Percentiles rank a stretch among this genome's conserved stretches.
Evolutionary conservation across 1,140 invertebrate genomes (phyloP).

Genomic region (Ganaspis sp.): DNA sequence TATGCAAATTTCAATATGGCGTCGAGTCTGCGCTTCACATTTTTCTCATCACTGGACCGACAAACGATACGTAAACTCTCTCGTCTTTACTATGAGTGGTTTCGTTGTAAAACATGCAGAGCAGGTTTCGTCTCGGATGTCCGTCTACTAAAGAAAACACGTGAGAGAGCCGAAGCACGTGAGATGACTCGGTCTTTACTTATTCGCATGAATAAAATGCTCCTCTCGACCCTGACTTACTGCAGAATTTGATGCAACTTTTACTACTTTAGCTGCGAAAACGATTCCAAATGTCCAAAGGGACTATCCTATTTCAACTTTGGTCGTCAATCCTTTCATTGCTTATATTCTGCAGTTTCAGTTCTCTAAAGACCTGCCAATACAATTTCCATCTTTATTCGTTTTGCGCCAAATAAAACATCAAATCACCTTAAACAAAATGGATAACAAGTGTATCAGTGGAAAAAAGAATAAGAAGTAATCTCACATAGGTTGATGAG

Average conservation of each 20-base stretch:
- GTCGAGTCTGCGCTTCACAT: slow-evolving; percentile 41
- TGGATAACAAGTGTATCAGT: no score
- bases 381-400: not conserved
- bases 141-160: slow-evolving; percentile 19
- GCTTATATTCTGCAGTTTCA: not conserved
- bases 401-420: not conserved
- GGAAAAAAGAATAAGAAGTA: no score
- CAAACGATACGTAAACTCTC: not conserved
- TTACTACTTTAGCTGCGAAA: not conserved
- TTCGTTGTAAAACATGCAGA: not conserved
- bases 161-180: not conserved
- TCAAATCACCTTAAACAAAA: no score
- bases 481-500: no score
- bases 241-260: not conserved
- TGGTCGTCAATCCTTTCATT: not conserved
- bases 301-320: slow-evolving; percentile 3
- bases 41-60: slow-evolving; percentile 1
- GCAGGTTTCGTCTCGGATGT: slow-evolving; percentile 3
- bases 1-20: slow-evolving; percentile 65
- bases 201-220: slow-evolving; percentile 27
- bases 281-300: slow-evolving; percentile 7
- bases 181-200: slow-evolving; percentile 22
- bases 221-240: slow-evolving; percentile 10
- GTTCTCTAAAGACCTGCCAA: slow-evolving; percentile 3
- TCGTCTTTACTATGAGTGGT: not conserved